Base-by-base conservation (phyloP, 1,140 invertebrate species). In the Atta colombica region DNA sequence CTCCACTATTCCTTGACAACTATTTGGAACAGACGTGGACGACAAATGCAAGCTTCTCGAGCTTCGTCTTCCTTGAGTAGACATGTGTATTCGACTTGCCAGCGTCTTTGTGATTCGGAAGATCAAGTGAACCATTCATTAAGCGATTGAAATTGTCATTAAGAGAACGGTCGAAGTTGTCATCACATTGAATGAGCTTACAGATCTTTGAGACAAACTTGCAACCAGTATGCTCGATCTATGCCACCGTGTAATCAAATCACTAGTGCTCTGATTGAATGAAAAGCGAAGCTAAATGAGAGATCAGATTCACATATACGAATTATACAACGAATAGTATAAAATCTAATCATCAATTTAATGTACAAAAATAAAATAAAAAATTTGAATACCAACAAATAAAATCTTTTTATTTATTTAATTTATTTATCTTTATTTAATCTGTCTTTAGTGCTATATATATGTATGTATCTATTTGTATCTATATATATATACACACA, bases 71-170 rank as follows among this genome's bases (percentile, higher is more conserved):
- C 12, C 58, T 21, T 16, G 51, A 68, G 49, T 18, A 60, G 77
- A 90, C 86, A 90, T 80, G 58, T 89, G 88, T 84, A 89, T 25
- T 66, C 65, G 25, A 60, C 39, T 68, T 77, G 31, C 49, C 51
- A 58, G 18, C 21, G 75, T 87, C 58, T 68, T 87, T 51, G 85
- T 53, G 18, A 77, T 85, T 60, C 61, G 18, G 45, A 75, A 84
- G 80, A 84, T 81, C 74, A 77, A 77, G 66, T 53, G 25, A 21
- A 85, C 63, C 60, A 28, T 90, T 90, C 65, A 82, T 90, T 88
- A 90, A 88, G 61, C 71, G 72, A 86, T 82, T 86, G 71, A 77
- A 72, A 90, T 74, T 81, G 69, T 90, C 65, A 69, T 90, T 88
- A 85, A 86, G 74, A 75, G 78, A 45, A 51, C 35, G 74, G 5